phyloP scores from a whole-genome alignment of 2,888 invertebrate genomes.

The Cheilosia impressa region DNA sequence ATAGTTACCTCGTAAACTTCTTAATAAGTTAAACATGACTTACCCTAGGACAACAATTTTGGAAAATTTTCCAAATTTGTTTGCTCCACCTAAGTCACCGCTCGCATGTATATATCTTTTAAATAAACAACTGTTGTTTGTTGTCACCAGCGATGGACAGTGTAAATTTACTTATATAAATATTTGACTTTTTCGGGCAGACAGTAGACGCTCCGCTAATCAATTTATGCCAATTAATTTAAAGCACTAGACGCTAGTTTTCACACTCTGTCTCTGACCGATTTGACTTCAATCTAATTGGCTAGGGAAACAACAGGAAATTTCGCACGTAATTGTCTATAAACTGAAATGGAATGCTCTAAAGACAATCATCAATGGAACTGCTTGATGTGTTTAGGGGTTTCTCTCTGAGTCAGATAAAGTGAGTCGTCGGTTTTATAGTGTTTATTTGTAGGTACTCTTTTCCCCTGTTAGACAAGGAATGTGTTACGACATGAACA shows the following conservation, averaged over 20 bases:
- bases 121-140: neutral
- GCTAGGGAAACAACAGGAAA: slow-evolving; percentile 9
- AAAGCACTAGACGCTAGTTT: neutral
- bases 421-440: neutral
- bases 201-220: neutral
- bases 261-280: neutral
- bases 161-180: slow-evolving; percentile 13
- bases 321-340: slow-evolving; percentile 12
- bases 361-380: neutral
- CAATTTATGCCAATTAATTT: slow-evolving; percentile 15
- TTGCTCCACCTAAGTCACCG: neutral
- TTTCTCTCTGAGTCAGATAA: neutral
- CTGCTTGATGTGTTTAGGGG: neutral
- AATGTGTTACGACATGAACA: no score
- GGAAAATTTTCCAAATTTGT: neutral
- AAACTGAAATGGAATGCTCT: slow-evolving; percentile 7
- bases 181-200: slow-evolving; percentile 5
- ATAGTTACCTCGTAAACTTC: neutral
- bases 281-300: slow-evolving; percentile 18
- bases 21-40: neutral
- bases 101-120: neutral
- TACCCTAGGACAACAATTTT: neutral
- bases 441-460: neutral
- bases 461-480: neutral
- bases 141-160: neutral